Evolutionary conservation across 1,140 invertebrate species (phyloP).

Genomic region (Drosophila tropicalis): DNA sequence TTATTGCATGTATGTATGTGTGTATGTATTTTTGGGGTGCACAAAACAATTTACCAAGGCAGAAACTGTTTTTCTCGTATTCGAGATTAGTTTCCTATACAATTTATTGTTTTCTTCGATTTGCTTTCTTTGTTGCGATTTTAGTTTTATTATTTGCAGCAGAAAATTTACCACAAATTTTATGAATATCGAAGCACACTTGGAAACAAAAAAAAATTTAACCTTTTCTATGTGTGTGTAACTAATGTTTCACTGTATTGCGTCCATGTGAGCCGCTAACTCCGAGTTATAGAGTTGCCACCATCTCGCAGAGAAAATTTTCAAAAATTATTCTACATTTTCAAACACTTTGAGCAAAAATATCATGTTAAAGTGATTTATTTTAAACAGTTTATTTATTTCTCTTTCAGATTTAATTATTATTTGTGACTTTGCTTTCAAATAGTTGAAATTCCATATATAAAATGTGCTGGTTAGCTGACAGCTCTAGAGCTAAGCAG

Average conservation of each 20-base stretch:
- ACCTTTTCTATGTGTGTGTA: conserved; percentile 55
- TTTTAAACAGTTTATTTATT: not conserved
- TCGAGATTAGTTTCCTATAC: conserved; percentile 11
- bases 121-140: conserved; percentile 6
- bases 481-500: conserved; percentile 41
- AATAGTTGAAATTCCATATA: not conserved
- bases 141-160: conserved; percentile 24
- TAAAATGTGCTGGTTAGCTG: not conserved
- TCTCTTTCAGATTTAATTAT: accelerated
- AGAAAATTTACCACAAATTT: conserved; percentile 59
- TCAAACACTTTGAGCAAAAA: not conserved
- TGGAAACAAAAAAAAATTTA: conserved; percentile 57
- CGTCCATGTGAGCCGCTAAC: conserved; percentile 58
- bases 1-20: not conserved
- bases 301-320: not conserved
- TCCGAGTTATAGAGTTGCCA: conserved; percentile 51
- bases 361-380: not conserved
- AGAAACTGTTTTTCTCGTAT: conserved; percentile 14
- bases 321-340: not conserved
- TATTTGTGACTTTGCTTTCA: not conserved
- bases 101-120: conserved; percentile 1
- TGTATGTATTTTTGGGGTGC: not conserved
- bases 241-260: conserved; percentile 45
- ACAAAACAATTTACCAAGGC: conserved; percentile 13
- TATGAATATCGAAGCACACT: conserved; percentile 64